phyloP scores from a whole-genome alignment of 92 coral and sea anemone genomes.

The Porites cylindrica region DNA sequence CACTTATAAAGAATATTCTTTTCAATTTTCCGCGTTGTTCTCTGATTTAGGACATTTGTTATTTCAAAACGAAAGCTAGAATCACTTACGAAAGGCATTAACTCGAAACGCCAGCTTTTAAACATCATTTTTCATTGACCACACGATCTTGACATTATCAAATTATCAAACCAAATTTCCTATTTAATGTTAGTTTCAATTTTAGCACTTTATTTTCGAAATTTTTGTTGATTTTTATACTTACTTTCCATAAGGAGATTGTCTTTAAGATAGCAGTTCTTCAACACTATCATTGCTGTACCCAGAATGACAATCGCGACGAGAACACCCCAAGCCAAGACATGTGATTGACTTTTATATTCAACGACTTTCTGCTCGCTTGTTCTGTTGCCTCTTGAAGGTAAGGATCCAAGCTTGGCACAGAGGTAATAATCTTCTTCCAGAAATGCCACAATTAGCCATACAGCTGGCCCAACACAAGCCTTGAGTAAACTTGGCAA shows the following conservation, averaged over 20 bases:
- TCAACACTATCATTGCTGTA: conserved; percentile 27
- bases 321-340: conserved; percentile 46
- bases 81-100: no score
- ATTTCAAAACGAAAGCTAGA: no score
- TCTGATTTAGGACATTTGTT: no score
- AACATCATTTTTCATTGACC: no score
- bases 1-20: no score
- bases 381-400: not conserved
- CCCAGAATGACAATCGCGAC: conserved; percentile 15
- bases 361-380: conserved; percentile 4
- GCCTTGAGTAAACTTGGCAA: conserved; percentile 43
- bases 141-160: no score
- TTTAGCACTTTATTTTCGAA: no score
- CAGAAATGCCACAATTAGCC: conserved; percentile 41
- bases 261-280: conserved; percentile 41
- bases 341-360: conserved; percentile 43
- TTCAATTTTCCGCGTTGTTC: no score
- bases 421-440: conserved; percentile 53
- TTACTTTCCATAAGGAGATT: conserved; percentile 50
- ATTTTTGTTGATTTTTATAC: not conserved
- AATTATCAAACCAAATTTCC: no score
- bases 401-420: conserved; percentile 41
- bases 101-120: no score
- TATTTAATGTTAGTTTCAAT: no score
- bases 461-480: conserved; percentile 59